These are phyloP conservation scores for Aphelenchoides bicaudatus DNA, from an alignment of 2,888 invertebrate genomes.

Conservation along the genomic window DNA sequence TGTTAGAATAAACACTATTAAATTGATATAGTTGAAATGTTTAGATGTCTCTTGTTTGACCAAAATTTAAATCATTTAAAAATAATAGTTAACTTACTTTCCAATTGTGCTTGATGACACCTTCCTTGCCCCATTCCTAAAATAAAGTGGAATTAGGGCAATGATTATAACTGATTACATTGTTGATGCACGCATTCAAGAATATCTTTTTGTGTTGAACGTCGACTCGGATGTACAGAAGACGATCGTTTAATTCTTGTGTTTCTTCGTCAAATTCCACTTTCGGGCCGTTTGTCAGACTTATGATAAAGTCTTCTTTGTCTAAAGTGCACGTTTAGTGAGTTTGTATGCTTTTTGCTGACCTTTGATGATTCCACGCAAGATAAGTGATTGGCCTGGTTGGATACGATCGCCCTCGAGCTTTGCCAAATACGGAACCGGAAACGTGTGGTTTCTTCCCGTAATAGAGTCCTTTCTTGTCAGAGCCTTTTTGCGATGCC, in stretches of 20 bases:
- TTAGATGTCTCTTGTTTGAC: no score
- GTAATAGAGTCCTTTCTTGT: constrained; percentile 59
- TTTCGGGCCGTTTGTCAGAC: constrained; percentile 50
- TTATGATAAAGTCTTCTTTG: constrained; percentile 51
- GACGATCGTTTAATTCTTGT: constrained; percentile 48
- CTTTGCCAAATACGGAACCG: constrained; percentile 57
- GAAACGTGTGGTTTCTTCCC: constrained; percentile 56
- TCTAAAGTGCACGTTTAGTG: constrained; percentile 29
- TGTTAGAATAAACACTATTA: no score
- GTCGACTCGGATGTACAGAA: constrained; percentile 50
- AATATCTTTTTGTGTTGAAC: constrained; percentile 43
- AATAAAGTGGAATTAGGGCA: no score
- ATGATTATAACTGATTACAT: no score
- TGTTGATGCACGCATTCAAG: constrained; percentile 56
- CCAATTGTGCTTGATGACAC: constrained; percentile 34
- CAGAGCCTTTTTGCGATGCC: constrained; percentile 39
- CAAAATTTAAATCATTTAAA: no score
- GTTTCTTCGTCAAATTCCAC: constrained; percentile 56
- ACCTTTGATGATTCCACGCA: constrained; percentile 56
- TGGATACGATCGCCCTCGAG: constrained; percentile 57
- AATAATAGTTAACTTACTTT: constrained; percentile 7
- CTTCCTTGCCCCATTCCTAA: constrained; percentile 60
- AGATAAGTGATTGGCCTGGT: constrained; percentile 59
- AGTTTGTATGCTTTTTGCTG: neutral
- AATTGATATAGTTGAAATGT: no score